These are phyloP conservation scores for Salpingus planirostris DNA, from an alignment of 2,888 invertebrate genomes.

Conservation along the genomic window DNA sequence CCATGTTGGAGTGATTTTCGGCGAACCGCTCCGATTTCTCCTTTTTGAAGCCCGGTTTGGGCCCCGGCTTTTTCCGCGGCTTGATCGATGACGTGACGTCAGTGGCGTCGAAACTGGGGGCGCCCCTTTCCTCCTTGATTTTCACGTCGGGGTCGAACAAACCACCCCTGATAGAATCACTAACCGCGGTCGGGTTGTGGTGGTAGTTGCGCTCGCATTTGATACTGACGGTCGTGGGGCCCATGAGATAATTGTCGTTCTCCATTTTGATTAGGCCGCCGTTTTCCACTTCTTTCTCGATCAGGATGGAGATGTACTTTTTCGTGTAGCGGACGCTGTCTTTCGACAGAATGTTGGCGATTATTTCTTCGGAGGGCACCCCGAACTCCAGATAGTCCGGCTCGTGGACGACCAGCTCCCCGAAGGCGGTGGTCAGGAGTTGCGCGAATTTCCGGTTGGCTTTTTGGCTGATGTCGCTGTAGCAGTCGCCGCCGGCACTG, in stretches of 20 bases:
- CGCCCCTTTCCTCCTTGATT: no score
- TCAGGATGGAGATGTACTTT: slow-evolving; percentile 54
- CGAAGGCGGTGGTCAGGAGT: slow-evolving; percentile 59
- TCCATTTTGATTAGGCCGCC: slow-evolving; percentile 59
- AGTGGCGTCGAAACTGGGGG: not conserved
- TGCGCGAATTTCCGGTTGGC: slow-evolving; percentile 36
- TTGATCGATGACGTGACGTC: no score
- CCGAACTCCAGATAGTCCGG: slow-evolving; percentile 64
- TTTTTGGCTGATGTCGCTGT: slow-evolving; percentile 15
- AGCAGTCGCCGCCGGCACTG: slow-evolving; percentile 13
- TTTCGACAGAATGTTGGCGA: slow-evolving; percentile 55
- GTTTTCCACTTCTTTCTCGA: slow-evolving; percentile 60
- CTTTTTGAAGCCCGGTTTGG: slow-evolving; percentile 19
- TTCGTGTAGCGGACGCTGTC: slow-evolving; percentile 54
- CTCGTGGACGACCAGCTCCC: slow-evolving; percentile 61
- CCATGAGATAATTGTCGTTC: slow-evolving; percentile 61
- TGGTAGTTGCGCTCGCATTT: no score
- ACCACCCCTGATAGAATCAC: no score
- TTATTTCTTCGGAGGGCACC: slow-evolving; percentile 58
- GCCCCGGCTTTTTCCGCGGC: slow-evolving; percentile 18
- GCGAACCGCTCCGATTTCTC: slow-evolving; percentile 17
- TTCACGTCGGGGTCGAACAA: no score
- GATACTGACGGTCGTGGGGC: slow-evolving; percentile 49
- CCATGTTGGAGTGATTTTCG: slow-evolving; percentile 21
- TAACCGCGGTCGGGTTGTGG: no score